Conservation (phyloP, 2,797 vertebrate genomes). For the Apogon talboti region DNA sequence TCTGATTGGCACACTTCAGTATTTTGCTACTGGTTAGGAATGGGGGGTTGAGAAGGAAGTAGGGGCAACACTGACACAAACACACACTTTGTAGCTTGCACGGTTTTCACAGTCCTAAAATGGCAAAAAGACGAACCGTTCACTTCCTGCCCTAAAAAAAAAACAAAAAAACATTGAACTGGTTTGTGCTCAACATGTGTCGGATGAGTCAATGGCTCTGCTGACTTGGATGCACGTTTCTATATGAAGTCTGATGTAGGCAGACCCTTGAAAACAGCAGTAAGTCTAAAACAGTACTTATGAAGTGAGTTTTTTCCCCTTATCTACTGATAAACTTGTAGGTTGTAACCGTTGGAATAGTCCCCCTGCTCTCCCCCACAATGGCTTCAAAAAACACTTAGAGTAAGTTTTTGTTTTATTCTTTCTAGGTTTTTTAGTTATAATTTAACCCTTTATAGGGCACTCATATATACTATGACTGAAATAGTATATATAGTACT, state of each 20-base stretch:
- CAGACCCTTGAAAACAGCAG: too few relatives aligned
- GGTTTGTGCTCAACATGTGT: slow-evolving; percentile 40
- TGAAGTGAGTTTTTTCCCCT: too few relatives aligned
- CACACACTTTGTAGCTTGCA: slow-evolving; percentile 36
- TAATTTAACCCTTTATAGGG: too few relatives aligned
- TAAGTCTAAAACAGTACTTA: too few relatives aligned
- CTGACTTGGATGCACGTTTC: not conserved
- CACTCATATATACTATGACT: too few relatives aligned
- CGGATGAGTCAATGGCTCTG: slow-evolving; percentile 24
- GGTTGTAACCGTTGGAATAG: too few relatives aligned
- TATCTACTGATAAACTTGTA: too few relatives aligned
- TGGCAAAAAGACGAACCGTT: slow-evolving; percentile 32
- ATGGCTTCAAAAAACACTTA: too few relatives aligned
- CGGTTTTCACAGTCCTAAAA: slow-evolving; percentile 34
- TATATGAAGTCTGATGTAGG: not conserved
- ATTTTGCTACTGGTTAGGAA: slow-evolving; percentile 46
- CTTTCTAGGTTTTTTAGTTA: too few relatives aligned
- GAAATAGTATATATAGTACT: too few relatives aligned
- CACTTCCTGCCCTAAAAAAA: slow-evolving; percentile 37
- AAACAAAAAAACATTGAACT: slow-evolving; percentile 27
- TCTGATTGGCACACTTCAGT: slow-evolving; percentile 67
- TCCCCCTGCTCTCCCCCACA: too few relatives aligned
- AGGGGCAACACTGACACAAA: slow-evolving; percentile 43
- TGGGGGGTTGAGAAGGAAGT: slow-evolving; percentile 52
- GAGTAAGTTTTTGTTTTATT: too few relatives aligned